These are phyloP conservation scores for Abrostola tripartita DNA, from an alignment of 2,888 invertebrate species.

Conservation along the genomic window DNA sequence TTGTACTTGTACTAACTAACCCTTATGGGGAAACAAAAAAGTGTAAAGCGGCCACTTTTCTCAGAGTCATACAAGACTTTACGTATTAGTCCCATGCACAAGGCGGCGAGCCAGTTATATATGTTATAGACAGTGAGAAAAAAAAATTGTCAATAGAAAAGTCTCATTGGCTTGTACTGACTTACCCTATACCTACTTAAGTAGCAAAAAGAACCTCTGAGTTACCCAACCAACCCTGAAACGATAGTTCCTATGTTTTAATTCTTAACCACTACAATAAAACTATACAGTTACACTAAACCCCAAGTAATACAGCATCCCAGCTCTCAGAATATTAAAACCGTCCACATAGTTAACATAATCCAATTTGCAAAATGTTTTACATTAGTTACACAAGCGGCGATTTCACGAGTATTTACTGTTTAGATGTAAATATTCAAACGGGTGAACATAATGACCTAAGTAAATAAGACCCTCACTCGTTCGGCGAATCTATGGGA, in stretches of 20 bases:
- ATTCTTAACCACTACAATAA: neutral
- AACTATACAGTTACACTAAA: conserved; percentile 3
- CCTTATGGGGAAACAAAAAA: no score
- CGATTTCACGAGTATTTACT: conserved; percentile 73
- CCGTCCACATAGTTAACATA: conserved; percentile 72
- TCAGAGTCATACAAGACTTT: no score
- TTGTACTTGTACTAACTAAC: no score
- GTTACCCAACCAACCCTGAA: no score
- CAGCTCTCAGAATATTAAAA: conserved; percentile 59
- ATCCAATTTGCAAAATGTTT: conserved; percentile 75
- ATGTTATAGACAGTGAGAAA: no score
- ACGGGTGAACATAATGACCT: conserved; percentile 63
- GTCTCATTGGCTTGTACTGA: no score
- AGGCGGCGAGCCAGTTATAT: no score
- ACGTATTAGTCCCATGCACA: no score
- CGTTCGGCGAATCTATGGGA: conserved; percentile 44
- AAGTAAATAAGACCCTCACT: conserved; percentile 72
- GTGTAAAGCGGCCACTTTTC: no score
- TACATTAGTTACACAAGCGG: conserved; percentile 70
- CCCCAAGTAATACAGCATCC: conserved; percentile 30
- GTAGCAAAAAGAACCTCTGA: no score
- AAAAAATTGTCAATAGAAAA: no score
- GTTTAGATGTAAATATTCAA: conserved; percentile 74
- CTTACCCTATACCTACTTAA: no score
- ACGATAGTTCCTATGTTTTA: neutral